These are phyloP conservation scores for Suncus etruscus DNA, from an alignment of 2,113 vertebrate species.

Conservation along the genomic window DNA sequence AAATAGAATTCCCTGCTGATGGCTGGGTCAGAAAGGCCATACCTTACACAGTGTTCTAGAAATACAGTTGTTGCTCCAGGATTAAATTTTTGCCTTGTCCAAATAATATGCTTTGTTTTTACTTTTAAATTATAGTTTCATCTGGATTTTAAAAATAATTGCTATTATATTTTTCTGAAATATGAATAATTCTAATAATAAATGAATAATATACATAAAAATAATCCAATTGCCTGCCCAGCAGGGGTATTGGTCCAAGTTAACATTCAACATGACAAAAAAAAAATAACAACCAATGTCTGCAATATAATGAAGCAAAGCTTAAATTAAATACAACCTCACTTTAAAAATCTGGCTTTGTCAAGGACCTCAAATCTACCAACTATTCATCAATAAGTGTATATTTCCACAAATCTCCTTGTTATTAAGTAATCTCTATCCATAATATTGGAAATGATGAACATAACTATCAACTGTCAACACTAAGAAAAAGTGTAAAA, in stretches of 20 bases:
- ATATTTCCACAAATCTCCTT: conserved; percentile 34
- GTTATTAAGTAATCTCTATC: conserved; percentile 15
- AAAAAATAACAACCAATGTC: conserved; percentile 23
- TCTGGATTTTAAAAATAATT: conserved; percentile 40
- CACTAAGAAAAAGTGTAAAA: background rate
- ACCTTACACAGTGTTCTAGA: background rate
- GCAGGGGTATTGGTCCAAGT: conserved; percentile 32
- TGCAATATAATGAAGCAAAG: background rate
- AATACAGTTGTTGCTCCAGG: background rate
- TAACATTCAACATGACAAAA: conserved; percentile 52
- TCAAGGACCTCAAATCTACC: conserved; percentile 37
- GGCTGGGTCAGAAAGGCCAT: background rate
- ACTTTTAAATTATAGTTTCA: conserved; percentile 17
- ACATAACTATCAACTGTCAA: conserved; percentile 47
- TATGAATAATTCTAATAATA: conserved; percentile 62
- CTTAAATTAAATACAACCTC: conserved; percentile 62
- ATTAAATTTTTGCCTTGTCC: background rate
- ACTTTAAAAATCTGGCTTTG: conserved; percentile 58
- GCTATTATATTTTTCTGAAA: conserved; percentile 33
- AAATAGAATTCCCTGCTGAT: conserved; percentile 59
- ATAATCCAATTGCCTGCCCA: conserved; percentile 17
- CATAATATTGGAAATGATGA: conserved; percentile 40
- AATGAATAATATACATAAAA: conserved; percentile 19
- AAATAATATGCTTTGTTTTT: conserved; percentile 13
- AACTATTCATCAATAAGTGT: conserved; percentile 22